Evolutionary conservation across 2,888 invertebrate genomes (phyloP).

Genomic region (Clitarchus hookeri): DNA sequence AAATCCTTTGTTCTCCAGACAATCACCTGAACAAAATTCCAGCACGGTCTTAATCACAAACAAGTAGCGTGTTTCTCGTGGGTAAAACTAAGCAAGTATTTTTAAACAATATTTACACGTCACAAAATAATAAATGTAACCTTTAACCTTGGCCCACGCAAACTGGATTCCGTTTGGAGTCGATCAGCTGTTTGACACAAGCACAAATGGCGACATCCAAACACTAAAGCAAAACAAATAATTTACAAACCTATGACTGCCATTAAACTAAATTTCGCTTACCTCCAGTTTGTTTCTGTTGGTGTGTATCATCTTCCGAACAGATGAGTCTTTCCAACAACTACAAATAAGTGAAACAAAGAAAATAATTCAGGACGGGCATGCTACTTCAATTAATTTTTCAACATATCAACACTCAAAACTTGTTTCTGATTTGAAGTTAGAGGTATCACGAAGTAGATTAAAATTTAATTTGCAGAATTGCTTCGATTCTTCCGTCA

Average conservation of each 20-base stretch:
- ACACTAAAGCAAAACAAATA: neutral
- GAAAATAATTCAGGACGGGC: conserved; percentile 29
- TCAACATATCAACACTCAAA: conserved; percentile 35
- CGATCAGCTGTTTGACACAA: conserved; percentile 41
- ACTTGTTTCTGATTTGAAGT: conserved; percentile 37
- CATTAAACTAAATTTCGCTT: conserved; percentile 29
- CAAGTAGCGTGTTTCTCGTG: neutral
- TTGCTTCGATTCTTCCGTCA: too few relatives aligned
- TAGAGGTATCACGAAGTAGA: neutral
- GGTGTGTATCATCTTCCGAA: conserved; percentile 41
- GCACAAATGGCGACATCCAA: conserved; percentile 12
- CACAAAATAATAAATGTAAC: neutral
- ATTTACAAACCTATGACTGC: neutral
- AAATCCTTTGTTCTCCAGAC: too few relatives aligned
- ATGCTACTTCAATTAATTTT: conserved; percentile 36
- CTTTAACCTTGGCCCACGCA: neutral
- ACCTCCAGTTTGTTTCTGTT: conserved; percentile 44
- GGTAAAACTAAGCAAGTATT: too few relatives aligned
- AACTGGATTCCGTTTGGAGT: conserved; percentile 38
- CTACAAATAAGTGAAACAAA: conserved; percentile 34
- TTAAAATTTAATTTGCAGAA: too few relatives aligned
- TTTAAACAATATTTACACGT: neutral
- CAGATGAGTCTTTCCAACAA: conserved; percentile 33
- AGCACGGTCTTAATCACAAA: neutral
- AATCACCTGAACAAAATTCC: too few relatives aligned